Base-by-base conservation (phyloP, 1,140 invertebrate genomes). In the Drosophila bocki region DNA sequence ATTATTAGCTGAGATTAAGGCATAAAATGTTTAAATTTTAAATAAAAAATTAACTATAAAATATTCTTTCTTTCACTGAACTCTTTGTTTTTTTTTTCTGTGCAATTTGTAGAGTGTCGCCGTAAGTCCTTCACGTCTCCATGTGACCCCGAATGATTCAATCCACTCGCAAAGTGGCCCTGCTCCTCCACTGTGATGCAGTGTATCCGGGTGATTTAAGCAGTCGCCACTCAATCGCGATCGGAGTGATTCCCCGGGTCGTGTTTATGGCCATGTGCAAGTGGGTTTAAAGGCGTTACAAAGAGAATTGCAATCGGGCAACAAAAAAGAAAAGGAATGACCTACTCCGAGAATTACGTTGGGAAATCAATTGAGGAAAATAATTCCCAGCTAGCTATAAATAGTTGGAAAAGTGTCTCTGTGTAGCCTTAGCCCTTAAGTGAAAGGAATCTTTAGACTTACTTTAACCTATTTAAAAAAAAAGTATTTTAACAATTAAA, bases 101-200 rank as follows among this genome's bases (percentile, higher is more conserved):
- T 67, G 57, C 37, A 29, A 33, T 13, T 39, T 47, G 19, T 3
- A 7, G 22, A 61, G 22, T 51, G 59, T 39, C 59, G 22, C 59
- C 26, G 51, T 33, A 59, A 51, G 67, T 71, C 67, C 53, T 59
- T 48, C 65, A 58, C 64, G 64, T 58, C 68, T 69, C 42, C 64
- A 58, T 37, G 51, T 71, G 69, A 70, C 64, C 64, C 42, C 42
- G 37, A 44, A 42, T 19, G 69, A 58, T 59, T 71, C 53, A 72
- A 72, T 71, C 37, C 37, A 33, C 53, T 60, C 68, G 65, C 71
- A 71, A 72, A 71, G 67, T 71, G 64, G 15, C 26, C 50, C 68
- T 35, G 26, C 39, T 37, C 54, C 69, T 33, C 32, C 37, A 48
- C 44, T 48, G 17, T 8, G 32, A 19, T n/a, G 39, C 41, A 19